Evolutionary conservation across 2,888 invertebrate species (phyloP), one percentile per base, ranked within the genome.

Genomic region (Panzeria rudis): DNA sequence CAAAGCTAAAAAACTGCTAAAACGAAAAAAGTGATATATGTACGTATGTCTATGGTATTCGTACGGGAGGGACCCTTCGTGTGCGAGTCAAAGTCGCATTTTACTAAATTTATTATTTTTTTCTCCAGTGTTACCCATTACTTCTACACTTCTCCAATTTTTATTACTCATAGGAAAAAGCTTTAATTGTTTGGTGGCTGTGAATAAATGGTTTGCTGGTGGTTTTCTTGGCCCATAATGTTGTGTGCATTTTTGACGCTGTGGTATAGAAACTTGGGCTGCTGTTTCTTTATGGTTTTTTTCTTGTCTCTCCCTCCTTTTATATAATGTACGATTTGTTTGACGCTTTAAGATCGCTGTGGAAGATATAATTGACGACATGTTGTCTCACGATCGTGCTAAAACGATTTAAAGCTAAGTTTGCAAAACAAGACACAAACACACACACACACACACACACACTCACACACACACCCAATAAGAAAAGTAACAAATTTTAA

Each of bases 301-400:
- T 25, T 52, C 7, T 17, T 54, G 9, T 8, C 3, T n/a, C 29
- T 41, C 47, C 35, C 17, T 32, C 9, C 1, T 32, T 54, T 32
- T 64, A 62, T 61, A 20, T 72, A 79, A 64, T 62, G 32, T 54
- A 72, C 72, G 29, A 85, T 69, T 78, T 78, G 78, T 85, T 82
- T 82, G 78, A 85, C 69, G 85, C 82, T 78, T 82, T 47, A 82
- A 85, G 85, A 85, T 85, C 85, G 82, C 78, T 85, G 85, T 78
- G 85, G 88, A 88, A 90, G 91, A 90, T 90, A 90, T 90, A 91
- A 91, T 90, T 90, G 90, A 91, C 90, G 90, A 89, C 91, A 89
- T 90, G 90, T 91, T 90, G 90, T 91, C 90, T 91, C 90, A 89
- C 88, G 90, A 90, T 90, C 91, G 90, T 90, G 90, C 90, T 89